Evolutionary conservation across 30 jellyfish, hydroid and myxozoan species (phyloP), one percentile per base, ranked within the genome.

Genomic region (Aurelia sp.): DNA sequence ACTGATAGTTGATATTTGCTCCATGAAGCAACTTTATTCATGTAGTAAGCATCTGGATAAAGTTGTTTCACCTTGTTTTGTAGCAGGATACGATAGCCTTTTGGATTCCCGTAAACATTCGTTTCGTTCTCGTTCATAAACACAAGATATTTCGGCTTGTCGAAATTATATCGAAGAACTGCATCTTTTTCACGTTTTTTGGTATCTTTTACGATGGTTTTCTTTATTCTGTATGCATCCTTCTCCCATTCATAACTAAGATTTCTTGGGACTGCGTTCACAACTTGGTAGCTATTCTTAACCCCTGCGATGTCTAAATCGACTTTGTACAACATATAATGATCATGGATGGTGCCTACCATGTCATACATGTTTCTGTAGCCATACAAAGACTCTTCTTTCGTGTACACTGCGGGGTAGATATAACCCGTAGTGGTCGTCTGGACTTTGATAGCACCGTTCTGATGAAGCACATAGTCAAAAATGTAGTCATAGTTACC

Each of bases 271-370:
- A 59, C 76, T 15, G 69, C 87, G 59, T 83, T 89, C 4, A 90
- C 80, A 2, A 96, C 73, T 50, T 90, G 92, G 66, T 52, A 90
- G 53, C 85, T 90, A 76, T 90, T 90, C 73, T 84, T 74, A 15
- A n/a, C 51, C 11, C 97, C 97, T 3, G 82, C 91, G 44, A 90
- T 74, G 67, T 90, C 97, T 11, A 90, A 66, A 59, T 90, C 96
- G 60, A 84, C 97, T 77, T 84, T 82, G 68, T 74, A 90, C 17
- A 90, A 68, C 41, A 90, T 37, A 35, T 41, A 79, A 37, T 90
- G 97, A 50, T 90, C 97, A 57, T 90, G 97, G 17, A 82, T 55
- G 7, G 94, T 57, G 22, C 97, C 95, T 0, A 83, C 40, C 47
- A 33, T 66, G 58, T 77, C 52, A 63, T 69, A 71, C 33, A 64